Conservation (phyloP, 2,888 invertebrate species). For the Diabrotica balteata region DNA sequence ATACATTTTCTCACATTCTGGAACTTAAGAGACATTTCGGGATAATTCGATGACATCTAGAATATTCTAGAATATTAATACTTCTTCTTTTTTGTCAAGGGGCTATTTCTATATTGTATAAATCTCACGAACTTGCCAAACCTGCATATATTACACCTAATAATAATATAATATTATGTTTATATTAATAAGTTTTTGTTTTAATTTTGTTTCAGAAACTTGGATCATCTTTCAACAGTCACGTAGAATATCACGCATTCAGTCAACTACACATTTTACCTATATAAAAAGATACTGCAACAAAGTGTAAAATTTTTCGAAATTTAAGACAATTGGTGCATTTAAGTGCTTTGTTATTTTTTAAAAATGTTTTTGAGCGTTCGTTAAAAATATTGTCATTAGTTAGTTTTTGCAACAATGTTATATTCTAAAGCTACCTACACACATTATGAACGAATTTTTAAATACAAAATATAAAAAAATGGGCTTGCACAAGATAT, state of each 20-base stretch:
- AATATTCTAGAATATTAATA: too few species aligned
- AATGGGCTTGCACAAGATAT: conserved; percentile 1
- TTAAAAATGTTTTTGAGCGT: conserved; percentile 31
- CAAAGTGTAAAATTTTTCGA: conserved; percentile 22
- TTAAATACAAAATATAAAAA: background rate
- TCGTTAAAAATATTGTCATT: conserved; percentile 32
- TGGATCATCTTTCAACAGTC: conserved; percentile 29
- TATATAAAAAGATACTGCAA: conserved; percentile 21
- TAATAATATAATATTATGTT: too few species aligned
- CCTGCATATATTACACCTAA: too few species aligned
- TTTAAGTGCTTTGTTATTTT: conserved; percentile 38
- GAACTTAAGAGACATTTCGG: too few species aligned
- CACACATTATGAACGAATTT: conserved; percentile 25
- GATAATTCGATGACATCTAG: too few species aligned
- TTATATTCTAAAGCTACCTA: conserved; percentile 37
- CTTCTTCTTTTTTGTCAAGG: too few species aligned
- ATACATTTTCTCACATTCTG: too few species aligned
- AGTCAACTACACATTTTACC: conserved; percentile 22
- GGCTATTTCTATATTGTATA: too few species aligned
- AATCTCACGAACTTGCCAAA: too few species aligned
- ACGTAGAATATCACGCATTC: conserved; percentile 28
- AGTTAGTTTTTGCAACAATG: conserved; percentile 37
- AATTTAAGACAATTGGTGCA: conserved; percentile 30
- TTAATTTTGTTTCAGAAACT: conserved; percentile 32
- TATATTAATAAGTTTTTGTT: background rate